These are phyloP conservation scores for Xestia sexstrigata DNA, from an alignment of 2,888 invertebrate species.

Conservation along the genomic window DNA sequence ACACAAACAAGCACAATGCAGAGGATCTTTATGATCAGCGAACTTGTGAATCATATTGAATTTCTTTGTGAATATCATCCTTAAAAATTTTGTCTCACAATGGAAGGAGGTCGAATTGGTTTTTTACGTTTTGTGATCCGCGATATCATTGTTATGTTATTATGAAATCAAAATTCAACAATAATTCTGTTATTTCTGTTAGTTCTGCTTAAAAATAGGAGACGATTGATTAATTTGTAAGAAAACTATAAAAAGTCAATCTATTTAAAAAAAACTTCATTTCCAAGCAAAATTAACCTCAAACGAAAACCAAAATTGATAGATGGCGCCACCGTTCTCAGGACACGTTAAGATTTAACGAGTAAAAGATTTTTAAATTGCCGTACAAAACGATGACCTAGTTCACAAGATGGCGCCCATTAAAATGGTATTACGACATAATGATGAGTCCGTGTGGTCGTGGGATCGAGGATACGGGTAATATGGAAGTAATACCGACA, in stretches of 20 bases:
- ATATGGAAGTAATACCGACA: slow-evolving; percentile 34
- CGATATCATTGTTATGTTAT: neutral
- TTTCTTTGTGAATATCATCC: slow-evolving; percentile 27
- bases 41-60: slow-evolving; percentile 33
- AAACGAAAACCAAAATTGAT: slow-evolving; percentile 28
- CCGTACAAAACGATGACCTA: slow-evolving; percentile 63
- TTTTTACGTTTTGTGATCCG: neutral
- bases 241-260: neutral
- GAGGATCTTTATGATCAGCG: slow-evolving; percentile 25
- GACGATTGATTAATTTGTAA: neutral
- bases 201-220: neutral
- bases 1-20: slow-evolving; percentile 21
- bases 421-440: slow-evolving; percentile 74
- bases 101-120: neutral
- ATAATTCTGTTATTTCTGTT: neutral
- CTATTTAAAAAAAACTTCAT: neutral
- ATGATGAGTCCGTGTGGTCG: slow-evolving; percentile 61
- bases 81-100: slow-evolving; percentile 10
- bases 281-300: slow-evolving; percentile 3
- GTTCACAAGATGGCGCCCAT: slow-evolving; percentile 70
- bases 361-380: slow-evolving; percentile 63
- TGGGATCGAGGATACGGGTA: slow-evolving; percentile 55
- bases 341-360: slow-evolving; percentile 55
- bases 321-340: slow-evolving; percentile 29
- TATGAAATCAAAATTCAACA: neutral